Base-by-base conservation (phyloP, 2,113 vertebrate genomes). In the Typhlomys cinereus region DNA sequence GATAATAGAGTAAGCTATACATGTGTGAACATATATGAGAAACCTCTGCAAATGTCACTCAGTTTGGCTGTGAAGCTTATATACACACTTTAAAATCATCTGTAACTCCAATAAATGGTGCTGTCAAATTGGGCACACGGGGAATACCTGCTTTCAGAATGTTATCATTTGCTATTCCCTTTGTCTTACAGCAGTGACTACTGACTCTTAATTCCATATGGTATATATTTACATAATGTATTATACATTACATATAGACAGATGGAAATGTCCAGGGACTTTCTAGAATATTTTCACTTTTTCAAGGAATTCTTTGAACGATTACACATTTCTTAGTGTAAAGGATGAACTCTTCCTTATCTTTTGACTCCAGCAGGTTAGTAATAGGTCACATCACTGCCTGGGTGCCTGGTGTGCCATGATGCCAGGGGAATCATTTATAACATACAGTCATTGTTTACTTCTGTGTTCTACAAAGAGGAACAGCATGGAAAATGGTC, bases 251-350 rank as follows among this genome's bases (percentile, higher is more conserved):
- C 34, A 4, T 29, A 17, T 9, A 48, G 21, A 7, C 39, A 48
- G 18, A 54, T 54, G 41, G 27, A 46, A 29, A n/a, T 62, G 31
- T 84, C 81, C 21, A 57, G 46, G 59, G 61, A 31, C 67, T 13
- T 89, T 94, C 78, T 75, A 74, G 85, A 89, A 61, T 69, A 31
- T 57, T 73, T 50, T 94, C 31, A 46, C 81, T 81, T 92, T 8
- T 31, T 18, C 69, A 88, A 46, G 67, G 39, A 76, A 34, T 2
- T 89, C 61, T 29, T 66, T 89, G 41, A 93, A 52, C 75, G 36
- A 90, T 44, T 36, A 31, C 41, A 14, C 80, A 15, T n/a, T 71
- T 90, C 27, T 67, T 54, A 36, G 41, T 75, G 34, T 36, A 79
- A 7, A 88, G 25, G 21, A 13, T 36, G 39, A 20, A 70, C 0